Percentiles rank a stretch among this genome's conserved stretches.
These are phyloP conservation scores for Sinotaia quadrata DNA, from an alignment of 2,888 invertebrate genomes.

Conservation along the genomic window DNA sequence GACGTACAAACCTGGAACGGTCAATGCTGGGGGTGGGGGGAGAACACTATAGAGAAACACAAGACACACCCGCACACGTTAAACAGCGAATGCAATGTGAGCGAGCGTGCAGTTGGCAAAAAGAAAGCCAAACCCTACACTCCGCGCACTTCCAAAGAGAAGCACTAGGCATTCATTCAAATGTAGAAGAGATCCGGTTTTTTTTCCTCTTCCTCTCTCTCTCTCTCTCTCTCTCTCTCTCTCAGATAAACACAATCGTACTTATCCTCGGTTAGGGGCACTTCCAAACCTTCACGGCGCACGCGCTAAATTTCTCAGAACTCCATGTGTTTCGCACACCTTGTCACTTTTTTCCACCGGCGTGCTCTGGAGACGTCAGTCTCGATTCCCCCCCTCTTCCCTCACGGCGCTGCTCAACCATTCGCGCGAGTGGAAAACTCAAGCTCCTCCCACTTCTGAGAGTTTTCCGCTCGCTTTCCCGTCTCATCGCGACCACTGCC, in stretches of 20 bases:
- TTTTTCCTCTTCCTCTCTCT: too few species aligned
- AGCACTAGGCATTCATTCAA: conserved; percentile 7
- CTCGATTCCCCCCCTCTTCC: conserved; percentile 1
- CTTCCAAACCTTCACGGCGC: not conserved
- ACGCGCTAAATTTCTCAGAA: conserved; percentile 1
- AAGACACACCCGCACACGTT: too few species aligned
- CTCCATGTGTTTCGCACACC: not conserved
- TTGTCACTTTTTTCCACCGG: not conserved
- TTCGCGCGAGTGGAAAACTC: too few species aligned
- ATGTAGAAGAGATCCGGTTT: not conserved
- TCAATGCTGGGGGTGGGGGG: too few species aligned
- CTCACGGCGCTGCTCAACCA: not conserved
- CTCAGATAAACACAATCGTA: conserved; percentile 37
- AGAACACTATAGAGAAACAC: too few species aligned
- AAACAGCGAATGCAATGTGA: too few species aligned
- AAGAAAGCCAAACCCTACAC: not conserved
- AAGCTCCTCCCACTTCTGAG: too few species aligned
- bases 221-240: too few species aligned
- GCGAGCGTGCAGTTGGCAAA: conserved; percentile 1
- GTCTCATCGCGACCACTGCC: too few species aligned
- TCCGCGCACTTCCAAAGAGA: not conserved
- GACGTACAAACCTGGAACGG: too few species aligned
- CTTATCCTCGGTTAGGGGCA: conserved; percentile 30
- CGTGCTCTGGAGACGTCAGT: not conserved
- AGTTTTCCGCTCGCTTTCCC: too few species aligned